Evolutionary conservation across 23 tunicate species (phyloP), one percentile per base, ranked within the genome.

Genomic region (Halocynthia roretzi): DNA sequence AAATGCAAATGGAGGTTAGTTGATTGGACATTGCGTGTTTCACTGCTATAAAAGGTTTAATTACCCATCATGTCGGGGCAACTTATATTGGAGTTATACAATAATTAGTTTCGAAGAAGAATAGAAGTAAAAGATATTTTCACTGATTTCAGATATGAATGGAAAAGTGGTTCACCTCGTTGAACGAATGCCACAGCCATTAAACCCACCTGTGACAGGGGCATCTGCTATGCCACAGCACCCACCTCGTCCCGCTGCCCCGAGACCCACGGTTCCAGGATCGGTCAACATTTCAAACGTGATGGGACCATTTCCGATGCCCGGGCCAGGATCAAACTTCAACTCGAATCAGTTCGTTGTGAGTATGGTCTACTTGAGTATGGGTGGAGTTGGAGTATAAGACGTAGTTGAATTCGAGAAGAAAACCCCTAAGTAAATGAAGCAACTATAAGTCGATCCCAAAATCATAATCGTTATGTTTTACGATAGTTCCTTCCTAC

Each of bases 81-180:
- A 40, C 8, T 66, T 14, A 0, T 20, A 66, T 49, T 8, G 7
- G 31, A 70, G 52, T 73, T 73, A 20, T 12, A 71, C 14, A 50
- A 12, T 12, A 0, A 68, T 10, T 44, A 15, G 15, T 51, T 71
- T 44, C 50, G 20, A 11, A 67, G 10, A 67, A 11, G 19, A 17
- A 14, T 10, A 10, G 12, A 50, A 72, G 23, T 17, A 68, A 8
- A 22, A 68, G 19, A n/a, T 56, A 10, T 10, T 62, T 77, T 14
- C 60, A 31, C 21, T 82, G 51, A 31, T 31, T 31, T 18, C 55
- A 86, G 93, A 87, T 14, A 85, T 83, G 53, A 55, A 82, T 82
- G 93, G 86, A 54, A 87, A 87, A 77, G 86, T 82, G 11, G 55
- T 87, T 52, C 93, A 87, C 68, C 67, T 87, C 51, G 93, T 87